phyloP scores from a whole-genome alignment of 2,113 vertebrate species.

The Leuciscus idus region DNA sequence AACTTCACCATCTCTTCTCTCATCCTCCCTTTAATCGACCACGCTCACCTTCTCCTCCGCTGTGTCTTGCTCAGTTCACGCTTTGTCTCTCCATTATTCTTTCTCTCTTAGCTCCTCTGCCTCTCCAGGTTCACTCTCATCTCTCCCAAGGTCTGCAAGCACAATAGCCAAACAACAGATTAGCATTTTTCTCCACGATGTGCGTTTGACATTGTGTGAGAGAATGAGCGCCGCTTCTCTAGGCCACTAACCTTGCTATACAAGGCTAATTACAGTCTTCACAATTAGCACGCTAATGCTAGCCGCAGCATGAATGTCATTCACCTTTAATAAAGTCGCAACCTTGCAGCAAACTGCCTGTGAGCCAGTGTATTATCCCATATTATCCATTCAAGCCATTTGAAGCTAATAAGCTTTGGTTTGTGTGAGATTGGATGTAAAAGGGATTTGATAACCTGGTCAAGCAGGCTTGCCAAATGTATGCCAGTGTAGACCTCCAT shows the following conservation, averaged over 20 bases:
- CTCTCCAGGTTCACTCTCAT: constrained; percentile 54
- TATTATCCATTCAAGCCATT: constrained; percentile 57
- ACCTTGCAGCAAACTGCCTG: constrained; percentile 56
- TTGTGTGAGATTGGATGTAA: constrained; percentile 46
- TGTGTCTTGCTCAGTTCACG: constrained; percentile 42
- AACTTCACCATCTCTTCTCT: constrained; percentile 41
- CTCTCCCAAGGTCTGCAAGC: constrained; percentile 68
- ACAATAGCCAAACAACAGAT: constrained; percentile 65
- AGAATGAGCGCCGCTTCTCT: constrained; percentile 51
- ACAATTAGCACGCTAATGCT: constrained; percentile 59
- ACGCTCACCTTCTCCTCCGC: constrained; percentile 15
- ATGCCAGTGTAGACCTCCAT: background rate
- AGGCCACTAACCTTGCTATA: constrained; percentile 59
- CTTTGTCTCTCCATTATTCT: constrained; percentile 51
- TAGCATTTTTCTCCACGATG: constrained; percentile 57
- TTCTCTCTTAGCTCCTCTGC: constrained; percentile 51
- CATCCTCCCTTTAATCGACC: constrained; percentile 29
- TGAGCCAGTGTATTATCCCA: constrained; percentile 55
- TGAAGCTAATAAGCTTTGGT: constrained; percentile 51
- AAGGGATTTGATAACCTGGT: constrained; percentile 45
- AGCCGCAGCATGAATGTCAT: constrained; percentile 54
- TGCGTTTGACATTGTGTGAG: constrained; percentile 52
- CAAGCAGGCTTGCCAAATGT: constrained; percentile 48
- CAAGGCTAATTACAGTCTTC: constrained; percentile 66
- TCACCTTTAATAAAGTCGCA: constrained; percentile 54